These are phyloP conservation scores for Brachionus koreanus DNA, from an alignment of 1,140 invertebrate species.

Conservation along the genomic window DNA sequence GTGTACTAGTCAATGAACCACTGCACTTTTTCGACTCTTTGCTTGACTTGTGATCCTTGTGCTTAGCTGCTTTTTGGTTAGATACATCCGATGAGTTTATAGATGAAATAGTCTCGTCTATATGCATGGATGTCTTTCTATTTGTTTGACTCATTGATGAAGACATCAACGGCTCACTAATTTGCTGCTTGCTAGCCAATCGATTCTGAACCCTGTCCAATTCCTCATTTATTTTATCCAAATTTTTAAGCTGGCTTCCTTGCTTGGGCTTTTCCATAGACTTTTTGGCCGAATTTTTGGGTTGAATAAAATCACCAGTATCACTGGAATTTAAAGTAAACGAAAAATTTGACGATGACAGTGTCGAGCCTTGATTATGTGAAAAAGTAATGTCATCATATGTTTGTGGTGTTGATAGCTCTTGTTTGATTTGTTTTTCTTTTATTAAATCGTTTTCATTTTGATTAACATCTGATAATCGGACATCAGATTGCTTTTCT, in stretches of 20 bases:
- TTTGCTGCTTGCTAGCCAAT: neutral
- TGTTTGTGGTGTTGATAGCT: neutral
- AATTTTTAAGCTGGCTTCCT: neutral
- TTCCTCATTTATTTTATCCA: constrained; percentile 35
- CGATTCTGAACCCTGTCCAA: constrained; percentile 13
- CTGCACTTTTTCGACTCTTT: constrained; percentile 1
- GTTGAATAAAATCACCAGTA: constrained; percentile 16
- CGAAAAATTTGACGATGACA: constrained; percentile 21
- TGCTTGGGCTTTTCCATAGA: neutral
- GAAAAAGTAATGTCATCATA: constrained; percentile 38
- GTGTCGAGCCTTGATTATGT: neutral
- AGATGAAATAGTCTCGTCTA: constrained; percentile 28
- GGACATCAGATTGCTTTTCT: constrained; percentile 3
- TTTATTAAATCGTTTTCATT: neutral
- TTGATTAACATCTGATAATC: neutral
- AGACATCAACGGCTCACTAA: constrained; percentile 9
- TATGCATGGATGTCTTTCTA: constrained; percentile 3
- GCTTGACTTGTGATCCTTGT: neutral
- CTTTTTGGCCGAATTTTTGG: neutral
- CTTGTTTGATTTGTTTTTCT: neutral
- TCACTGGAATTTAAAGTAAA: constrained; percentile 37
- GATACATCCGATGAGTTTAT: constrained; percentile 28
- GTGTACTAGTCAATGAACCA: constrained; percentile 39
- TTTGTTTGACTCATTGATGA: constrained; percentile 11
- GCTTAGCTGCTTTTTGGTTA: neutral